These are phyloP conservation scores for Toxostoma redivivum DNA, from an alignment of 2,113 vertebrate genomes.

Conservation along the genomic window DNA sequence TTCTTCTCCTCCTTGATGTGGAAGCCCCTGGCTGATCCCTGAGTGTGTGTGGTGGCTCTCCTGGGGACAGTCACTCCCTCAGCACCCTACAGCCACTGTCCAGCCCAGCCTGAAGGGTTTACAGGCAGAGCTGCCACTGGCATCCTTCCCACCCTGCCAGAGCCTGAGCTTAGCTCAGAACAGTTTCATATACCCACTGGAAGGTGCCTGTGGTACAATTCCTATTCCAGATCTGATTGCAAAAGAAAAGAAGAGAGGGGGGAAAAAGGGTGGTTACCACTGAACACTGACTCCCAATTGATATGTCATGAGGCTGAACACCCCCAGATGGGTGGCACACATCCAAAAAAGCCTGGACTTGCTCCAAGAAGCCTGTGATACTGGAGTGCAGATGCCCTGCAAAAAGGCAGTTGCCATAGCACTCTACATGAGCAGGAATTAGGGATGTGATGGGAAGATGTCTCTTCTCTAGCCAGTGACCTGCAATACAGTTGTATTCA, in stretches of 20 bases:
- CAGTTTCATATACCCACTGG: not conserved
- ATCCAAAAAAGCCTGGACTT: not conserved
- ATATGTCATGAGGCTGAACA: not conserved
- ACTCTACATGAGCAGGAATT: fast-evolving
- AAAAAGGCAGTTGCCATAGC: not conserved
- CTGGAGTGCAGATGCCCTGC: not conserved
- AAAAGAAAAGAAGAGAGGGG: not conserved
- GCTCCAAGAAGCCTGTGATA: not conserved
- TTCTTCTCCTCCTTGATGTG: not conserved
- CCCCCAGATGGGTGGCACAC: not conserved
- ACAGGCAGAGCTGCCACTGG: not conserved
- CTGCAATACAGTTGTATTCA: not conserved
- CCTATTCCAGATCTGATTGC: not conserved
- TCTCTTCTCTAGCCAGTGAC: not conserved
- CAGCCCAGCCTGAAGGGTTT: not conserved
- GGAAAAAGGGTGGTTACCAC: not conserved
- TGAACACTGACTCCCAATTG: not conserved
- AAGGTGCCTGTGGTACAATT: not conserved
- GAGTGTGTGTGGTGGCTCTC: not conserved
- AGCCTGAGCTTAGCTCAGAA: not conserved
- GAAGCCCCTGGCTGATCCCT: not conserved
- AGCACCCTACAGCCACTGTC: fast-evolving
- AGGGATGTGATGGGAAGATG: not conserved
- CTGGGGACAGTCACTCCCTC: not conserved
- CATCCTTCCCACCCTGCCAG: not conserved